These are phyloP conservation scores for Mamestra configurata DNA, from an alignment of 1,140 invertebrate genomes.

Conservation along the genomic window DNA sequence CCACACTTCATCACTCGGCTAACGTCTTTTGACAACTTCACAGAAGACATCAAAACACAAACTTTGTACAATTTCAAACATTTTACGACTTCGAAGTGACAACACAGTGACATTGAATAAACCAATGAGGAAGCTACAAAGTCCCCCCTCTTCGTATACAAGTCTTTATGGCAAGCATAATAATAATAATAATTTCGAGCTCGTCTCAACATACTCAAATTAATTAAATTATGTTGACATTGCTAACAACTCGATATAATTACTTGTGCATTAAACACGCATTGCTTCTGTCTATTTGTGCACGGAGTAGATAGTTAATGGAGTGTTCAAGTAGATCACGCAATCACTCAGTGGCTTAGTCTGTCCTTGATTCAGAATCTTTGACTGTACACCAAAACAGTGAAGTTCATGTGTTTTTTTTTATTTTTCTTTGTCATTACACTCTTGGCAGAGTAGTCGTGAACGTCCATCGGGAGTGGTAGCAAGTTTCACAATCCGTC, in stretches of 20 bases:
- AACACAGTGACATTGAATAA: conserved; percentile 12
- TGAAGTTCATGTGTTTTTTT: no score
- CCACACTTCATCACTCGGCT: not conserved
- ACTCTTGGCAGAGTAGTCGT: no score
- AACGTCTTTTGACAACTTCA: conserved; percentile 16
- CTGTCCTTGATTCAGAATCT: no score
- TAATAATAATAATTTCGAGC: conserved; percentile 47
- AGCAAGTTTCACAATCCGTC: no score
- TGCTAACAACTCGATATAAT: conserved; percentile 70
- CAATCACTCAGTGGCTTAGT: no score
- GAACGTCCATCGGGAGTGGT: no score
- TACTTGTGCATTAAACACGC: conserved; percentile 66
- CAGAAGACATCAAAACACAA: conserved; percentile 19
- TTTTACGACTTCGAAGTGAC: conserved; percentile 22
- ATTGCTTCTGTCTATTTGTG: conserved; percentile 42
- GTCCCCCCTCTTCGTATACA: not conserved
- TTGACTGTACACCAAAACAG: no score
- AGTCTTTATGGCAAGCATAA: conserved; percentile 45
- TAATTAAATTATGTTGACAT: conserved; percentile 71
- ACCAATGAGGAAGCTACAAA: conserved; percentile 5
- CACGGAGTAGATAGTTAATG: not conserved
- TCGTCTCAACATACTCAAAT: conserved; percentile 53
- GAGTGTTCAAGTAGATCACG: not conserved
- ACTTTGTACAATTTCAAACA: conserved; percentile 2
- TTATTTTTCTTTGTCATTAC: no score